Conservation (phyloP, 2,797 vertebrate species). For the Mormyrops boulengeri region DNA sequence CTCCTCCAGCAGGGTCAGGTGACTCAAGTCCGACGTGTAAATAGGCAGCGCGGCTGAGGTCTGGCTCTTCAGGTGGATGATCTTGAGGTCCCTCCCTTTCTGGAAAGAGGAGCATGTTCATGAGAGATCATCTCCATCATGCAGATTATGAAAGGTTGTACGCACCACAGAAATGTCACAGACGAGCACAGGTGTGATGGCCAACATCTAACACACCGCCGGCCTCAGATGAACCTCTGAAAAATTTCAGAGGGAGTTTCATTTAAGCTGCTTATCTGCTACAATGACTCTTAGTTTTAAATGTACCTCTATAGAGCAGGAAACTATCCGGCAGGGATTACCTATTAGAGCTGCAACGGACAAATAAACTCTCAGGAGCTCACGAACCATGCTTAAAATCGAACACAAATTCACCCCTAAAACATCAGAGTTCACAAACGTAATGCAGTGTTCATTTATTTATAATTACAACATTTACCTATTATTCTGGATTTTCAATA, state of each 20-base stretch:
- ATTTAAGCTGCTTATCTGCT: not conserved
- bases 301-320: not conserved
- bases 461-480: not conserved
- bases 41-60: conserved; percentile 79
- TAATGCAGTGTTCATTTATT: not conserved
- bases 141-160: not conserved
- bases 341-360: not conserved
- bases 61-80: conserved; percentile 83
- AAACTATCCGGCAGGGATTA: not conserved
- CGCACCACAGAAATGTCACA: not conserved
- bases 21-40: conserved; percentile 68
- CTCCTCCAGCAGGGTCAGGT: conserved; percentile 44
- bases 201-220: not conserved
- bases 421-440: not conserved
- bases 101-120: conserved; percentile 42
- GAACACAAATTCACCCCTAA: not conserved
- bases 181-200: not conserved
- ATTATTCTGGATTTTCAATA: not conserved
- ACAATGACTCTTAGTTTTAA: not conserved
- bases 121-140: not conserved
- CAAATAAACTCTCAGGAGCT: not conserved
- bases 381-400: not conserved
- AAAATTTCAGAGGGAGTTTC: not conserved
- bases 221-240: not conserved
- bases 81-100: conserved; percentile 79